Evolutionary conservation across 2,113 vertebrate genomes (phyloP).

Genomic region (Sardina pilchardus): DNA sequence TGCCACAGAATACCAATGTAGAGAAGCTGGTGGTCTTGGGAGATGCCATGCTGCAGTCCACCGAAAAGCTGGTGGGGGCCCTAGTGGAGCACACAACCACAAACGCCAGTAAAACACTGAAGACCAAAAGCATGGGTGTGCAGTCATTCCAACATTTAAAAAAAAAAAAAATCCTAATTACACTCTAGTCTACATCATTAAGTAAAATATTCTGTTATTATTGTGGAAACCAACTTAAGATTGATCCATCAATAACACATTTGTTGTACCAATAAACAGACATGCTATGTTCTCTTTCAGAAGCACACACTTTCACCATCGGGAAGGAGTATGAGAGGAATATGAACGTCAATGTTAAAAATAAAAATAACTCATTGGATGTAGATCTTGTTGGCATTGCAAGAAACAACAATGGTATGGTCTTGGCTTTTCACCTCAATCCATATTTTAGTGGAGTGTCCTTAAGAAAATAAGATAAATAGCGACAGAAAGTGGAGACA

Average conservation of each 20-base stretch:
- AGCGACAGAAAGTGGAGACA: too few species aligned
- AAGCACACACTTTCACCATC: neutral
- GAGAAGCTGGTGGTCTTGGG: neutral
- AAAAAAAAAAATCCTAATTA: too few species aligned
- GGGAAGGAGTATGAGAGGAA: neutral
- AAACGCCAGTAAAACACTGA: neutral
- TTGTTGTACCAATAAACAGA: neutral
- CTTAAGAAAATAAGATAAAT: too few species aligned
- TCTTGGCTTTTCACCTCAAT: neutral
- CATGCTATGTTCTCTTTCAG: neutral
- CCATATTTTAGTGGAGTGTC: too few species aligned
- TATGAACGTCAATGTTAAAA: neutral
- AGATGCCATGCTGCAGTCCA: neutral
- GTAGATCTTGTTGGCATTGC: neutral
- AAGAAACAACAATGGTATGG: neutral
- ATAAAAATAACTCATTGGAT: neutral
- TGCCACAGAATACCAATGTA: neutral
- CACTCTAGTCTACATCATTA: too few species aligned
- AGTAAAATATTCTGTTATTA: too few species aligned
- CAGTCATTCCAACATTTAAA: too few species aligned
- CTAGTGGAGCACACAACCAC: conserved; percentile 12
- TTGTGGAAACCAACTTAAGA: too few species aligned
- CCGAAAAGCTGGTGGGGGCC: neutral
- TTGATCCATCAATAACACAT: too few species aligned
- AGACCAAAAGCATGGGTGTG: neutral